Evolutionary conservation across 2,113 vertebrate genomes (phyloP).

Genomic region (Protomyctophum bolini): DNA sequence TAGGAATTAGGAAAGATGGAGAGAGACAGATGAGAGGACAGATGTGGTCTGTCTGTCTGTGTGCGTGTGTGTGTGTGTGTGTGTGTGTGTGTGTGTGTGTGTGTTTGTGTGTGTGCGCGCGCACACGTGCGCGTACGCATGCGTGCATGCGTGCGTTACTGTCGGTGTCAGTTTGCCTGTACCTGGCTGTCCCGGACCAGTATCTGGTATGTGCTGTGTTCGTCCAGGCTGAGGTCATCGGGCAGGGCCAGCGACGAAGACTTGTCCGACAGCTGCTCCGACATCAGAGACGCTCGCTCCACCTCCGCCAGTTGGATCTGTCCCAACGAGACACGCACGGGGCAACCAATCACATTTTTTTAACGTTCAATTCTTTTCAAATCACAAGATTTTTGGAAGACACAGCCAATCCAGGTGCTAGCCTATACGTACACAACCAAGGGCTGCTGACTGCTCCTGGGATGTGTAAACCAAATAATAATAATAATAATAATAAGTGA

Average conservation of each 20-base stretch:
- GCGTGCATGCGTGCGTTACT: not conserved
- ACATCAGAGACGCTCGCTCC: conserved; percentile 92
- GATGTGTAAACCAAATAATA: too few relatives aligned
- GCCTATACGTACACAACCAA: too few relatives aligned
- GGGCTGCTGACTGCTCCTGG: too few relatives aligned
- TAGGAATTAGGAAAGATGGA: conserved; percentile 48
- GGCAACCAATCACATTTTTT: not conserved
- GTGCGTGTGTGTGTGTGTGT: not conserved
- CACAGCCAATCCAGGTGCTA: too few relatives aligned
- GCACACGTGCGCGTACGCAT: not conserved
- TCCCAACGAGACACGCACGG: conserved; percentile 18
- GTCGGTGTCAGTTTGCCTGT: conserved; percentile 1
- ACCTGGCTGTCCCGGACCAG: conserved; percentile 84
- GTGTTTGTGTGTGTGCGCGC: not conserved
- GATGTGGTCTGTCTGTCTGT: conserved; percentile 3
- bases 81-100: conserved; percentile 2
- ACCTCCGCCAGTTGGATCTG: conserved; percentile 95
- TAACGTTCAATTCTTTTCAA: too few relatives aligned
- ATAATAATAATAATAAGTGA: too few relatives aligned
- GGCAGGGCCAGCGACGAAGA: conserved; percentile 90
- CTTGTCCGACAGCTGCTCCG: conserved; percentile 89
- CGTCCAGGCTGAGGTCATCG: conserved; percentile 91
- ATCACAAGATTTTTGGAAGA: too few relatives aligned
- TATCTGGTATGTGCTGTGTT: conserved; percentile 82
- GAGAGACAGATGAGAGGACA: conserved; percentile 25